Evolutionary conservation across 2,113 vertebrate species (phyloP).

Genomic region (Burhinus bistriatus): DNA sequence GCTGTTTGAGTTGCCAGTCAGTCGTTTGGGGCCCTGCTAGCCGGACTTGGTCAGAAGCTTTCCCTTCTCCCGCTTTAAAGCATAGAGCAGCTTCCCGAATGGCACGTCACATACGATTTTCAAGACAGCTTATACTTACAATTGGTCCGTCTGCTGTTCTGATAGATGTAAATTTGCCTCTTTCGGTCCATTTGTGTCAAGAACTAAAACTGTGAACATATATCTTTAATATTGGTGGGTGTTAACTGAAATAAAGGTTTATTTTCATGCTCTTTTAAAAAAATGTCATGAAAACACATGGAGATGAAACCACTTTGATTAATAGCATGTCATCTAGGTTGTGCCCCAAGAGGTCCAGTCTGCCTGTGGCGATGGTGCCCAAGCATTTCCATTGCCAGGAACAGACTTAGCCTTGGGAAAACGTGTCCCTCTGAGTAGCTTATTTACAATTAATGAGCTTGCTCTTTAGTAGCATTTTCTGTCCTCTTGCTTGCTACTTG

Average conservation of each 20-base stretch:
- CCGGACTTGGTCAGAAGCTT: not conserved
- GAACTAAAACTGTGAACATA: conserved; percentile 76
- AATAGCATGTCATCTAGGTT: not conserved
- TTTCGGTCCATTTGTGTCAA: conserved; percentile 67
- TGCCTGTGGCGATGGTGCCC: not conserved
- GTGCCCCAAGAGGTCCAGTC: not conserved
- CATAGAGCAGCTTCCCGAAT: not conserved
- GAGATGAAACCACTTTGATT: not conserved
- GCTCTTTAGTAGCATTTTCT: not conserved
- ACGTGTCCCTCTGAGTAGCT: not conserved
- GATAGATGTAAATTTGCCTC: conserved; percentile 71
- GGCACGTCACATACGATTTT: not conserved
- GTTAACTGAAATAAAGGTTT: conserved; percentile 80
- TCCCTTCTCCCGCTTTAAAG: not conserved
- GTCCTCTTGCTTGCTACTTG: not conserved
- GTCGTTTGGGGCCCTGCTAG: not conserved
- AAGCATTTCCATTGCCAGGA: not conserved
- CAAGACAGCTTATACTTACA: conserved; percentile 6
- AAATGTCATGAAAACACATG: conserved; percentile 55
- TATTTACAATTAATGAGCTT: not conserved
- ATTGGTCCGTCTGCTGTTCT: conserved; percentile 47
- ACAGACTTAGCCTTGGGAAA: not conserved
- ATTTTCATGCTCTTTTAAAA: conserved; percentile 80
- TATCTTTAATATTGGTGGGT: conserved; percentile 65
- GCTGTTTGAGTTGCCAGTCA: not conserved